These are phyloP conservation scores for Heteromormyrus szaboi DNA, from an alignment of 2,797 vertebrate genomes.

Conservation along the genomic window DNA sequence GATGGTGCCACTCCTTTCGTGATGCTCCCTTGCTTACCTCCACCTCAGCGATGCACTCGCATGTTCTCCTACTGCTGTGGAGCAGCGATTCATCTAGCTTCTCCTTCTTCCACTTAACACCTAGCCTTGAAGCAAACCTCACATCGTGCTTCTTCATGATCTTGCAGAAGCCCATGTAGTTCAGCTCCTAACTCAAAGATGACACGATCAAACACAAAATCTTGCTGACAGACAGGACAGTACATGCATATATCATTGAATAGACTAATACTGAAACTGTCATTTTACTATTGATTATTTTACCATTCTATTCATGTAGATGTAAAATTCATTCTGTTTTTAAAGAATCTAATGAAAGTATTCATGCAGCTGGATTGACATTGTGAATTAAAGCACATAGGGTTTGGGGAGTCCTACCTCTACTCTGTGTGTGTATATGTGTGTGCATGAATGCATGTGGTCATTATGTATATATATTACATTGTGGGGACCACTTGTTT, in stretches of 20 bases:
- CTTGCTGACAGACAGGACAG: background rate
- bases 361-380: background rate
- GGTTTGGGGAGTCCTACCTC: background rate
- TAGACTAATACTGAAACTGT: background rate
- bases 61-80: slow-evolving; percentile 27
- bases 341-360: background rate
- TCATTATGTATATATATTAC: too few species aligned
- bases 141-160: slow-evolving; percentile 43
- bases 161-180: slow-evolving; percentile 40
- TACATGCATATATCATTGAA: background rate
- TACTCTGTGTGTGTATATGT: background rate
- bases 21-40: slow-evolving; percentile 32
- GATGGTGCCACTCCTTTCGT: background rate
- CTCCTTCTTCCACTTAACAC: slow-evolving; percentile 38
- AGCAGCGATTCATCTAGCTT: slow-evolving; percentile 38
- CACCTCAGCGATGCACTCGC: slow-evolving; percentile 37
- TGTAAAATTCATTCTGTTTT: background rate
- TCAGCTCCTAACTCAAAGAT: slow-evolving; percentile 35
- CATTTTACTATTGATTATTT: background rate
- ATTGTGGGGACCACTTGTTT: too few species aligned
- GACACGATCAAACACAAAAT: background rate
- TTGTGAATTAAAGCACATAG: too few species aligned
- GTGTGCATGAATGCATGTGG: background rate
- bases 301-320: background rate
- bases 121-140: slow-evolving; percentile 29